Evolutionary conservation across 1,140 invertebrate genomes (phyloP).

Genomic region (Heliconius congener): DNA sequence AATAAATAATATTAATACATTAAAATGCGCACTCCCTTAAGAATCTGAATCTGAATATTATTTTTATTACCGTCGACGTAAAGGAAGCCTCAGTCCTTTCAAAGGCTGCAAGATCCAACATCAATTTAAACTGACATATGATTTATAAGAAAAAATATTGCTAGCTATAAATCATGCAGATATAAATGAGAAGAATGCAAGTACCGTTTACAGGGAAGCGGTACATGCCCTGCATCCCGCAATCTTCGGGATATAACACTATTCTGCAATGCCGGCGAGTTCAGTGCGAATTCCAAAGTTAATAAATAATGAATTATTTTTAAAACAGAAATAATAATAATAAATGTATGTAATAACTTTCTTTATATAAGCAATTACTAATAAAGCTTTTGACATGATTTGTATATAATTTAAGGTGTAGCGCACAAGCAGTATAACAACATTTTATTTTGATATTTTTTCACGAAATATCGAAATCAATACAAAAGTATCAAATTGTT

Average conservation of each 20-base stretch:
- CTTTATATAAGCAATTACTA: no score
- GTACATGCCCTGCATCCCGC: constrained; percentile 39
- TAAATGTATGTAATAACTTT: no score
- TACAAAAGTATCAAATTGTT: not conserved
- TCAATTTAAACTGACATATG: constrained; percentile 27
- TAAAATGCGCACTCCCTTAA: not conserved
- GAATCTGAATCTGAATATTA: not conserved
- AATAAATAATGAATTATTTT: not conserved
- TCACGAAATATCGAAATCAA: not conserved
- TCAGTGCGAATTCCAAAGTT: not conserved
- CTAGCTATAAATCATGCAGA: constrained; percentile 34
- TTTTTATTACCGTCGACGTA: not conserved
- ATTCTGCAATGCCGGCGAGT: constrained; percentile 10
- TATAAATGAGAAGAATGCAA: constrained; percentile 38
- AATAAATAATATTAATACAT: not conserved
- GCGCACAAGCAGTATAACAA: no score
- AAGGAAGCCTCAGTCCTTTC: not conserved
- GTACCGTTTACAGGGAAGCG: constrained; percentile 62
- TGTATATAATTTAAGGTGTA: no score
- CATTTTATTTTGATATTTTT: not conserved
- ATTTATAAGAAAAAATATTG: constrained; percentile 33
- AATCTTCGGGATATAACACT: constrained; percentile 49
- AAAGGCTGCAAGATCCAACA: constrained; percentile 10
- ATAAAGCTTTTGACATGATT: no score
- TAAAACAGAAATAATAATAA: no score